Percentiles rank a stretch among this genome's conserved stretches.
These are phyloP conservation scores for Trichechus manatus DNA, from an alignment of 2,113 vertebrate species.

Conservation along the genomic window DNA sequence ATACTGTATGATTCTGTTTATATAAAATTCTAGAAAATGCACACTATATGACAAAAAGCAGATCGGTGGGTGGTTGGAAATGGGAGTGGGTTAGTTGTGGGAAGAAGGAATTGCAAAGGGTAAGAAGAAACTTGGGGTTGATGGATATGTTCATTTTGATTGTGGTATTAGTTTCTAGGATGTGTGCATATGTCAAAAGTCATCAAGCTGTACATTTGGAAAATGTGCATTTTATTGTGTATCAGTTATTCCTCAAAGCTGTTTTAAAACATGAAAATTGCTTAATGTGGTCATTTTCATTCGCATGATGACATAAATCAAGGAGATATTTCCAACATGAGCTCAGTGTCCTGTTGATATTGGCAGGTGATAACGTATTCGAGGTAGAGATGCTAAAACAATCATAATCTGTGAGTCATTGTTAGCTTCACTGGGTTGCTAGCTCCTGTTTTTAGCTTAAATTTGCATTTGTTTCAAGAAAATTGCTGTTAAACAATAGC, in stretches of 20 bases:
- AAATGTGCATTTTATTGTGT: slow-evolving; percentile 42
- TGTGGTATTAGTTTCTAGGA: slow-evolving; percentile 36
- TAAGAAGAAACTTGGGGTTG: slow-evolving; percentile 16
- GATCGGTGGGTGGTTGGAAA: neutral
- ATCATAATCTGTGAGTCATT: neutral
- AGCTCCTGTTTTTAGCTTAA: neutral
- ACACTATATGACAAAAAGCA: slow-evolving; percentile 51
- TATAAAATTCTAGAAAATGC: slow-evolving; percentile 37
- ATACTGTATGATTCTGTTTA: slow-evolving; percentile 13
- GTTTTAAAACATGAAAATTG: neutral
- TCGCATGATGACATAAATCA: slow-evolving; percentile 27
- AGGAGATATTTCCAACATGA: slow-evolving; percentile 36
- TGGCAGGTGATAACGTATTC: neutral
- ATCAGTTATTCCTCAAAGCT: slow-evolving; percentile 56
- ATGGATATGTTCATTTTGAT: slow-evolving; percentile 55
- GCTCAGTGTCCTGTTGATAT: neutral
- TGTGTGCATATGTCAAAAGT: slow-evolving; percentile 65
- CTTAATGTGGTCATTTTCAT: slow-evolving; percentile 57
- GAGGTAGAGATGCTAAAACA: slow-evolving; percentile 10
- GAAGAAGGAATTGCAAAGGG: slow-evolving; percentile 23
- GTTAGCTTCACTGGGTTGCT: neutral
- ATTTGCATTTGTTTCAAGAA: slow-evolving; percentile 36
- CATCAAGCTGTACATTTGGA: slow-evolving; percentile 51
- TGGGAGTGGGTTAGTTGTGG: neutral
- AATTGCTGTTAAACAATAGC: slow-evolving; percentile 10